These are phyloP conservation scores for Chaenogobius annularis DNA, from an alignment of 2,113 vertebrate species.

Conservation along the genomic window DNA sequence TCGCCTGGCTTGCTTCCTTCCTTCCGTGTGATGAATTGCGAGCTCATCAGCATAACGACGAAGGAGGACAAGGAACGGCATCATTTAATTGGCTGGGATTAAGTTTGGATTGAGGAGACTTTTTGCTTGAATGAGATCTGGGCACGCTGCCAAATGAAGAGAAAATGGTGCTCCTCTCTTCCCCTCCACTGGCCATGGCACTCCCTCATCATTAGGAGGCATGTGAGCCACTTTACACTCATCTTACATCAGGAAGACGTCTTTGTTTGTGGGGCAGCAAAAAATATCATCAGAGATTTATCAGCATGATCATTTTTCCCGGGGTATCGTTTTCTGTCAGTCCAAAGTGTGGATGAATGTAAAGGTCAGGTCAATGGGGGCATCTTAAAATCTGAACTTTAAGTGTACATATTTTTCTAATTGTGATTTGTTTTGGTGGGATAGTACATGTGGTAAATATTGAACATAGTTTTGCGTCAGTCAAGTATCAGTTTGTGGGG, in stretches of 20 bases:
- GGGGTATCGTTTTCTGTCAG: not conserved
- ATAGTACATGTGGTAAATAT: too few relatives aligned
- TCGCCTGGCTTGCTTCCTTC: slow-evolving; percentile 3
- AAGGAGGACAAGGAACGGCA: slow-evolving; percentile 74
- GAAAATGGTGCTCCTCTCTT: slow-evolving; percentile 87
- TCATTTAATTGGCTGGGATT: slow-evolving; percentile 86
- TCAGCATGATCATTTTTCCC: not conserved
- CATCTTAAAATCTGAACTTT: not conserved
- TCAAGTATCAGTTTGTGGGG: too few relatives aligned
- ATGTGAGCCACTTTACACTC: slow-evolving; percentile 87
- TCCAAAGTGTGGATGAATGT: not conserved
- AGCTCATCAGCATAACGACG: slow-evolving; percentile 70
- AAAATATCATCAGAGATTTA: slow-evolving; percentile 16
- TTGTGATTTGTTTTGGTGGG: too few relatives aligned
- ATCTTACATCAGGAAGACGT: slow-evolving; percentile 93
- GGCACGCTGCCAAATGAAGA: slow-evolving; percentile 94
- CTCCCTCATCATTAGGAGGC: slow-evolving; percentile 86
- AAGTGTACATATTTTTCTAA: too few relatives aligned
- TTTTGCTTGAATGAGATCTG: slow-evolving; percentile 96
- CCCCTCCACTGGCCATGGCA: slow-evolving; percentile 86
- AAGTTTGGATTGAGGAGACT: slow-evolving; percentile 86
- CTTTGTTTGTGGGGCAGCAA: slow-evolving; percentile 89
- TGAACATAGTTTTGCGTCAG: too few relatives aligned
- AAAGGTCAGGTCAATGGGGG: not conserved
- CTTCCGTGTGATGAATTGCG: slow-evolving; percentile 52